Conservation (phyloP, 2,888 invertebrate species). For the Cenopis cana region DNA sequence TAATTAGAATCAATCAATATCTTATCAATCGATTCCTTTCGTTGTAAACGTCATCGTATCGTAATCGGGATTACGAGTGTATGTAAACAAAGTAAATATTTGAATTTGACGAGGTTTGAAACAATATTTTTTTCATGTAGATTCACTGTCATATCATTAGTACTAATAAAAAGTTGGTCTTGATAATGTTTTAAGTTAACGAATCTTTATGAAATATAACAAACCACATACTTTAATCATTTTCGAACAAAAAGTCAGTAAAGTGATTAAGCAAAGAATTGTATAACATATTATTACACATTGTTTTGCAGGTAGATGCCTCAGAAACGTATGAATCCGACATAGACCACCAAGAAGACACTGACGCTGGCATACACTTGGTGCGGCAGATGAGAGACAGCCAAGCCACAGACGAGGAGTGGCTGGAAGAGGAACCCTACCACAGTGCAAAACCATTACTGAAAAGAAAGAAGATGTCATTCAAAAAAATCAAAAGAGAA, state of each 20-base stretch:
- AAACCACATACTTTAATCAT: too few relatives aligned
- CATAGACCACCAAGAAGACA: slow-evolving; percentile 57
- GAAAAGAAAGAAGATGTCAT: slow-evolving; percentile 64
- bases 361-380: slow-evolving; percentile 63
- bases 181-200: too few relatives aligned
- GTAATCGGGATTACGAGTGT: neutral
- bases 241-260: too few relatives aligned
- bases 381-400: slow-evolving; percentile 69
- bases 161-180: too few relatives aligned
- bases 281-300: neutral
- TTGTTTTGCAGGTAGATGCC: slow-evolving; percentile 65
- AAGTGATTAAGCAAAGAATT: too few relatives aligned
- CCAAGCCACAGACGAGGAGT: slow-evolving; percentile 71
- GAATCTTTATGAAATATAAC: too few relatives aligned
- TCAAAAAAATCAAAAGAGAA: slow-evolving; percentile 72
- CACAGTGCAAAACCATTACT: slow-evolving; percentile 63
- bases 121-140: neutral
- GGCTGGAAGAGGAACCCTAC: slow-evolving; percentile 76
- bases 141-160: neutral
- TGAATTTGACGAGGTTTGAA: neutral
- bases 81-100: slow-evolving; percentile 11
- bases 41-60: slow-evolving; percentile 38
- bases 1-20: slow-evolving; percentile 22
- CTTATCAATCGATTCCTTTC: slow-evolving; percentile 25
- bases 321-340: slow-evolving; percentile 64